Base-by-base conservation (phyloP, 2,797 vertebrate genomes). In the Cheirogaleus major region DNA sequence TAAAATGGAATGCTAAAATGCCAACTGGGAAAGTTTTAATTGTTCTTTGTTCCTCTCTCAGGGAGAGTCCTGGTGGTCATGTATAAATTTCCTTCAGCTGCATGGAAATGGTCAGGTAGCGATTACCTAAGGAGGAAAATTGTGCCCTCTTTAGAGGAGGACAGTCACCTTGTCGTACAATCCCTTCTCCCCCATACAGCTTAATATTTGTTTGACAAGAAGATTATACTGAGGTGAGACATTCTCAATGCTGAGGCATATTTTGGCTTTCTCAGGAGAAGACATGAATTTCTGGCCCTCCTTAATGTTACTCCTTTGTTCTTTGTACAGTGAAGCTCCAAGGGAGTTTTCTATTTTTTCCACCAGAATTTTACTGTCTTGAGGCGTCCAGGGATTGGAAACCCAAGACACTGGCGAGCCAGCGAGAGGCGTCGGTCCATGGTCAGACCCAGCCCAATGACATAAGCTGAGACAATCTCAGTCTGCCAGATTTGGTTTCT, bases 401-500 rank as follows among this genome's bases (percentile, higher is more conserved):
- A 96, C 84, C 91, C 75, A 85, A 87, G 61, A 30, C 55, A 7
- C 75, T 57, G 79, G 72, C 89, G 81, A 96, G 82, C 87, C 86
- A 85, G 45, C 75, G 61, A 82, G 75, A 96, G 61, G 12, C 79
- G 20, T 67, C 70, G n/a, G 88, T 41, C 93, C 22, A 1, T 2
- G 11, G 70, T 93, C 69, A 94, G 92, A 95, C 90, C 93, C 94
- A 97, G 38, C 89, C 94, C 96, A 67, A 81, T 96, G 97, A 97
- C 83, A 76, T 95, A 87, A 95, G 63, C 79, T 38, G 89, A 94
- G 89, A 95, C 90, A 63, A 93, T 94, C 94, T 90, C 35, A 3
- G 65, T 93, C 38, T 57, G 92, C 91, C 38, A 72, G 88, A 80
- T 45, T 65, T 65, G 18, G 45, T 89, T 89, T 73, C 89, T 70